Conservation (phyloP, 2,113 vertebrate genomes). For the Plestiodon gilberti region DNA sequence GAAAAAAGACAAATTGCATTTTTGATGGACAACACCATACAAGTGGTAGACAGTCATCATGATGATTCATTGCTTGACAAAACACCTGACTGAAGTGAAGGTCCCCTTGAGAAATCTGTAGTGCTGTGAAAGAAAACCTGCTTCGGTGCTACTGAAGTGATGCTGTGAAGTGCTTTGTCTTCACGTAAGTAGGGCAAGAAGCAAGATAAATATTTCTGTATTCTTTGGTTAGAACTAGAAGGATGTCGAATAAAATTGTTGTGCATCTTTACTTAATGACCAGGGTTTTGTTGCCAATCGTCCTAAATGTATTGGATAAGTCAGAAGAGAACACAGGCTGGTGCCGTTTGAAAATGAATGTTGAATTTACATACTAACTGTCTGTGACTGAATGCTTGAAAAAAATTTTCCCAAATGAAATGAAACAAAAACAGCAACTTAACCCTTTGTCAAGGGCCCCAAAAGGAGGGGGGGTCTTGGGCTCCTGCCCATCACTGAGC, state of each 20-base stretch:
- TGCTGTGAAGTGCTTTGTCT: neutral
- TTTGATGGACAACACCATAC: slow-evolving; percentile 1
- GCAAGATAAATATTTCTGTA: neutral
- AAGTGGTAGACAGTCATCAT: slow-evolving; percentile 8
- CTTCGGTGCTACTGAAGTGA: neutral
- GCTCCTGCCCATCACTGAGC: no score
- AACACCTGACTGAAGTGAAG: neutral
- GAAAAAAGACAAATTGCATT: neutral
- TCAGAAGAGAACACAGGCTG: neutral
- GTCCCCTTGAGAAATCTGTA: neutral
- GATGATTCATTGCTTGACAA: slow-evolving; percentile 19
- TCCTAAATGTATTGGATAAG: neutral
- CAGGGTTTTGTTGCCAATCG: neutral
- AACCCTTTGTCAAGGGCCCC: no score
- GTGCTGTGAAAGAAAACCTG: neutral
- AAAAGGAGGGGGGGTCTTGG: no score
- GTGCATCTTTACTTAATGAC: neutral
- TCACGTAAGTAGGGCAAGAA: neutral
- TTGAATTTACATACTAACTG: neutral
- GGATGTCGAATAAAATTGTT: neutral
- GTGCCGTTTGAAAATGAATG: neutral
- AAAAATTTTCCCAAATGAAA: no score
- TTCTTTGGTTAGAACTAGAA: neutral
- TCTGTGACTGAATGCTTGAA: no score
- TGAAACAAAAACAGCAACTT: no score